Conservation (phyloP, 2,888 invertebrate species). For the Caenorhabditis zanzibari region DNA sequence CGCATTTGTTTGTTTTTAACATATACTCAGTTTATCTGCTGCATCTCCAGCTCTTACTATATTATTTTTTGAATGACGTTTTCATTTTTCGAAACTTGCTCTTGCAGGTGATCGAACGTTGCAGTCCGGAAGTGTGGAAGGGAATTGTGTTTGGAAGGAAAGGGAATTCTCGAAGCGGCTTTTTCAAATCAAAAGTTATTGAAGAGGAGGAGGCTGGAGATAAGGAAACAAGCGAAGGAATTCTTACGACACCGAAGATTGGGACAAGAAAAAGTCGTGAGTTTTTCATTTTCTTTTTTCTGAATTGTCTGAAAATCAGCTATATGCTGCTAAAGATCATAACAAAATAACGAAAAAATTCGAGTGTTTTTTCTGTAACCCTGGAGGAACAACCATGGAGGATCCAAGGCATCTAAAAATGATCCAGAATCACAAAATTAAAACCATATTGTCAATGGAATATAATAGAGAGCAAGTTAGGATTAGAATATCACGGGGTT, state of each 20-base stretch:
- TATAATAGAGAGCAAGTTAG: too few species aligned
- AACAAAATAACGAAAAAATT: too few species aligned
- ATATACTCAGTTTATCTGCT: not conserved
- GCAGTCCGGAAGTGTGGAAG: constrained; percentile 82
- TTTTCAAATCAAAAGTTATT: constrained; percentile 83
- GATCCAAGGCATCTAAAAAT: too few species aligned
- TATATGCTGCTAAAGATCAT: too few species aligned
- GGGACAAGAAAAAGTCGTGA: constrained; percentile 24
- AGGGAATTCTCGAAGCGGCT: constrained; percentile 84
- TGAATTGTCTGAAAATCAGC: too few species aligned
- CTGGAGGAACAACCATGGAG: too few species aligned
- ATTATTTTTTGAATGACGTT: not conserved
- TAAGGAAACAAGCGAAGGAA: not conserved
- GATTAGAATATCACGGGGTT: too few species aligned
- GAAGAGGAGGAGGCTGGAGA: constrained; percentile 19
- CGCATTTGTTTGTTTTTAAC: not conserved
- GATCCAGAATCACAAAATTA: too few species aligned
- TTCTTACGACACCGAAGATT: constrained; percentile 19
- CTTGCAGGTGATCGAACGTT: constrained; percentile 65
- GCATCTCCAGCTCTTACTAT: not conserved
- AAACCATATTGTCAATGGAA: too few species aligned
- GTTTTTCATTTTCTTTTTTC: constrained; percentile 8
- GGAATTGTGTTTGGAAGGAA: constrained; percentile 84
- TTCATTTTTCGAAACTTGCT: constrained; percentile 3
- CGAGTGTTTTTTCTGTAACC: too few species aligned